phyloP scores from a whole-genome alignment of 2,888 invertebrate species.

The Cryptus viduatorius region DNA sequence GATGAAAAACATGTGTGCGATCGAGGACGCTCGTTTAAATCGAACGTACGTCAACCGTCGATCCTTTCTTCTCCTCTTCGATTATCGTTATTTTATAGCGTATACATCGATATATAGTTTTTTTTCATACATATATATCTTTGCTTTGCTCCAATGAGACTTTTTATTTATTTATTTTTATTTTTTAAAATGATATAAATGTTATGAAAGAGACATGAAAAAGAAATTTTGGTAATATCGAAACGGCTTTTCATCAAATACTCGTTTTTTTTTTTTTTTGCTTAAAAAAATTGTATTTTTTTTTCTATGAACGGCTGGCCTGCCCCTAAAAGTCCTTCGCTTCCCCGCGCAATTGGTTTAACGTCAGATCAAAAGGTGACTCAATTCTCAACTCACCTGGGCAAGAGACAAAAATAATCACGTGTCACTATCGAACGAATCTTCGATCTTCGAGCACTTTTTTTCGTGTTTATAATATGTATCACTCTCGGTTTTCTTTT shows the following conservation, averaged over 20 bases:
- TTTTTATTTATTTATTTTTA: conserved; percentile 65
- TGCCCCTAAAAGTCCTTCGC: conserved; percentile 83
- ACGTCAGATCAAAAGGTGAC: conserved; percentile 83
- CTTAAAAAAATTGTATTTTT: conserved; percentile 62
- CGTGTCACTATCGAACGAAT: conserved; percentile 79
- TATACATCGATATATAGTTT: conserved; percentile 50
- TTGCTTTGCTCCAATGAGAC: conserved; percentile 43
- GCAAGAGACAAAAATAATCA: conserved; percentile 83
- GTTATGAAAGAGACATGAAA: conserved; percentile 62
- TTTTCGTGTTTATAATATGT: conserved; percentile 75
- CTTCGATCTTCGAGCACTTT: conserved; percentile 81
- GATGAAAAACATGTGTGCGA: conserved; percentile 67
- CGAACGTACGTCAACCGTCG: conserved; percentile 70
- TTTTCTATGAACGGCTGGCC: conserved; percentile 82
- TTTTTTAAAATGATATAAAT: conserved; percentile 61
- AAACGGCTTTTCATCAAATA: conserved; percentile 48
- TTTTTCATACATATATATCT: conserved; percentile 41
- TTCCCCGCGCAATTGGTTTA: conserved; percentile 84
- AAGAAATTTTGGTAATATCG: conserved; percentile 41
- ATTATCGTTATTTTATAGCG: conserved; percentile 67
- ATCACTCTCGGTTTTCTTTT: conserved; percentile 51
- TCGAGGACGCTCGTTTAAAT: conserved; percentile 77
- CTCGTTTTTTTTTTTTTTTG: conserved; percentile 60
- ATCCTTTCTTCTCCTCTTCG: conserved; percentile 72
- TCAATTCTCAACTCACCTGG: conserved; percentile 85